Conservation (phyloP, 2,797 vertebrate genomes). For the Heterohyrax brucei region DNA sequence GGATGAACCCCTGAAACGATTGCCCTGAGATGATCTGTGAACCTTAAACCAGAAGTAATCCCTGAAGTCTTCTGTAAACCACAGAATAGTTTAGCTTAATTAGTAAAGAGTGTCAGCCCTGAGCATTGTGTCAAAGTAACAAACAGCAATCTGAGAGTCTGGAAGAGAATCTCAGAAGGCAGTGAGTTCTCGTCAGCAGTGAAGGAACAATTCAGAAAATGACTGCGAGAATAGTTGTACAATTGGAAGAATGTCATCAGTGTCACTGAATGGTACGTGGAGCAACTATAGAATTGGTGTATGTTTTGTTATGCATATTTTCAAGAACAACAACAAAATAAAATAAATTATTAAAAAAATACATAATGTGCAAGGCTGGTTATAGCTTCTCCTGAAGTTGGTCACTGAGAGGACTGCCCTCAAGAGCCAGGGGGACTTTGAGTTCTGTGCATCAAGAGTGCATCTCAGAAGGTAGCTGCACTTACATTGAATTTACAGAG, state of each 20-base stretch:
- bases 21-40: not conserved
- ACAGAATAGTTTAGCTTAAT: not conserved
- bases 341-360: no score
- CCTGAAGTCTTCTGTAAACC: not conserved
- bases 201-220: not conserved
- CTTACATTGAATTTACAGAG: not conserved
- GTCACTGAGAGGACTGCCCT: fast-evolving
- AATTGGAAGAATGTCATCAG: no score
- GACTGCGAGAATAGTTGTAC: not conserved
- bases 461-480: not conserved
- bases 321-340: no score
- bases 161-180: not conserved
- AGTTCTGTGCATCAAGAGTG: not conserved
- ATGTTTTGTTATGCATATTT: no score
- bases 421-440: not conserved
- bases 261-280: no score
- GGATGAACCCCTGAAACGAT: not conserved
- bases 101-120: not conserved
- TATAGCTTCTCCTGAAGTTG: not conserved
- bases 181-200: not conserved
- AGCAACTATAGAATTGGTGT: no score
- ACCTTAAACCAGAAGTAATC: not conserved
- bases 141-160: not conserved
- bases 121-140: not conserved
- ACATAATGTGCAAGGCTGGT: not conserved